Base-by-base conservation (phyloP, 2,113 vertebrate genomes). In the Egretta garzetta region DNA sequence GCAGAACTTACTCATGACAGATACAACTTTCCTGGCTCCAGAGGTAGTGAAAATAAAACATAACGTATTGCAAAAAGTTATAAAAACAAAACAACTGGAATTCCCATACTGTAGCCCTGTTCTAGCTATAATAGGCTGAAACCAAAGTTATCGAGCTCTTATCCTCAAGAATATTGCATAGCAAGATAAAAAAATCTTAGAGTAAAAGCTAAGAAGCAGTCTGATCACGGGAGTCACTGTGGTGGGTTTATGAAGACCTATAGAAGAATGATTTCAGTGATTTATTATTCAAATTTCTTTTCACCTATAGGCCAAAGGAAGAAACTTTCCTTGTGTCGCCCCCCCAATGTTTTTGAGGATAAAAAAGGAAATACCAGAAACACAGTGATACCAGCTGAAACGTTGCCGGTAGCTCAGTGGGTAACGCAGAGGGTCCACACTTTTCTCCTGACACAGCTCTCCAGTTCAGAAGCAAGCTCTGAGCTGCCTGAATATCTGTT, bases 11-110 rank as follows among this genome's bases (percentile, higher is more conserved):
- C 67, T 94, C 56, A 14, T 83, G 87, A 88, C 93, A 97, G 93
- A 92, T 91, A 66, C 60, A 94, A 91, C 92, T 84, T 95, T 88
- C 74, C 88, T 93, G 85, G 80, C 93, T 93, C 74, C 82, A 91
- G 70, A 87, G 43, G 71, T 33, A 92, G 81, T 64, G 56, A 96
- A 96, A 94, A 94, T 71, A 96, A 93, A 90, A 73, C 56, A 93
- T 73, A 72, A 37, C 1, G 6, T 88, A 88, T 92, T 92, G 49
- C 76, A 92, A 82, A 75, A 68, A 74, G 41, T 63, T 77, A 89
- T 41, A 67, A 79, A 86, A 93, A 91, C 39, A 92, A 80, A 94
- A 68, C 87, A 96, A 77, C 74, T 75, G 68, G 74, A 94, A 90
- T 96, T 93, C 86, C 62, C 55, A 62, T 63, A 55, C 21, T 2